A percentile compares a stretch with the other conserved stretches of the same genome.
Conservation (phyloP, 2,888 invertebrate species). For the Toxonevra muliebris region DNA sequence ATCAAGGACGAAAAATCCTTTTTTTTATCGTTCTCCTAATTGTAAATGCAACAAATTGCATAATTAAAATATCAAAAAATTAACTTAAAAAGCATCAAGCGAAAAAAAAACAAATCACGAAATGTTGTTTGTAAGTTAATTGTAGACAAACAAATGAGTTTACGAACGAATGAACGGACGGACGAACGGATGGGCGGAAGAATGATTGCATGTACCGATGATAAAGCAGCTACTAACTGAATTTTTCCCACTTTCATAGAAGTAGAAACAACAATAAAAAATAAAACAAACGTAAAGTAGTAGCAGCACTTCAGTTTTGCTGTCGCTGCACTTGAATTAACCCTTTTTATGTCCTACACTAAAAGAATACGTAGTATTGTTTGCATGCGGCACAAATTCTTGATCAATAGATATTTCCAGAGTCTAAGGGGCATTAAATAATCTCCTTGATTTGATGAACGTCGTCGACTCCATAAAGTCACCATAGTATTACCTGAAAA, state of each 20-base stretch:
- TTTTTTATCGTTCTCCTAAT: not conserved
- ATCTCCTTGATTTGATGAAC: no score
- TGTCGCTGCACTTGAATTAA: constrained; percentile 26
- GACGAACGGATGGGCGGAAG: not conserved
- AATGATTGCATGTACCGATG: not conserved
- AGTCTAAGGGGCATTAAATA: no score
- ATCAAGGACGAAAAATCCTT: not conserved
- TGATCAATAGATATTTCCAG: no score
- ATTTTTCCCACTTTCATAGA: not conserved
- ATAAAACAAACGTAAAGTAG: no score
- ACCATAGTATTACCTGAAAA: no score
- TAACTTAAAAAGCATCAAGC: constrained; percentile 16
- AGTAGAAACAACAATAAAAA: no score
- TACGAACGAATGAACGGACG: constrained; percentile 2
- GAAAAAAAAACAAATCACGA: not conserved
- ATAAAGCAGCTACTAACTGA: not conserved
- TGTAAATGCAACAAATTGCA: constrained; percentile 5
- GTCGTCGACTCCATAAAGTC: no score
- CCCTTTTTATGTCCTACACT: constrained; percentile 14
- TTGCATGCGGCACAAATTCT: no score
- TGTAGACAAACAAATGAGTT: constrained; percentile 31
- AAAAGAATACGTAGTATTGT: no score
- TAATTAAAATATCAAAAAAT: constrained; percentile 27
- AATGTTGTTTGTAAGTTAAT: constrained; percentile 34
- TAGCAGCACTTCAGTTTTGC: constrained; percentile 23